phyloP scores from a whole-genome alignment of 2,888 invertebrate genomes.

The Ectropis crepuscularia region DNA sequence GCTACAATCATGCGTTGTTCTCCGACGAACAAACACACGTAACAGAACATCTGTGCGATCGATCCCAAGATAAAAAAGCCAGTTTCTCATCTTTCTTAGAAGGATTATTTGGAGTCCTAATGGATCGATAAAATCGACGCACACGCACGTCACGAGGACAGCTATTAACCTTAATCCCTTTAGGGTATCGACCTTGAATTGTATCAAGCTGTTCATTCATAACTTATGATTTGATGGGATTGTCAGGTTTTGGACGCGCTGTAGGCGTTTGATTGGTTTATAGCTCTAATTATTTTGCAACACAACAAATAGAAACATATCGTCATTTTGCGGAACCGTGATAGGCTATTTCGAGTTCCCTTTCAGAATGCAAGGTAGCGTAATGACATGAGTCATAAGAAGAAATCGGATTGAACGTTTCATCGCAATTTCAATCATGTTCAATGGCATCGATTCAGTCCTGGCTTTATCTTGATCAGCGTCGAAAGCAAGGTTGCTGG shows the following conservation, averaged over 20 bases:
- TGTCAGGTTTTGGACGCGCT: conserved; percentile 43
- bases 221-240: conserved; percentile 60
- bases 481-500: conserved; percentile 79
- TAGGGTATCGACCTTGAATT: conserved; percentile 70
- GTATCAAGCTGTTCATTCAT: conserved; percentile 40
- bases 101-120: conserved; percentile 56
- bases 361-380: conserved; percentile 25
- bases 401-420: conserved; percentile 45
- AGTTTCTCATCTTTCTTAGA: conserved; percentile 61
- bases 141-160: conserved; percentile 54
- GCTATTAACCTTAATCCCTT: conserved; percentile 74
- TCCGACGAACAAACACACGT: conserved; percentile 61
- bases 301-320: neutral
- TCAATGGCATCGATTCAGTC: conserved; percentile 54
- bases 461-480: conserved; percentile 66
- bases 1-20: conserved; percentile 57
- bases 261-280: conserved; percentile 32
- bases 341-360: conserved; percentile 18
- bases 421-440: conserved; percentile 57
- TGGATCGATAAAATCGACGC: conserved; percentile 61
- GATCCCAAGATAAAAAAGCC: conserved; percentile 55
- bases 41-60: conserved; percentile 65
- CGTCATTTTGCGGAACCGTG: conserved; percentile 26
- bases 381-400: conserved; percentile 43
- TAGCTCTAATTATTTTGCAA: conserved; percentile 28